Evolutionary conservation across 2,888 invertebrate genomes (phyloP), one percentile per base, ranked within the genome.

Genomic region (Ormyrus labotus): DNA sequence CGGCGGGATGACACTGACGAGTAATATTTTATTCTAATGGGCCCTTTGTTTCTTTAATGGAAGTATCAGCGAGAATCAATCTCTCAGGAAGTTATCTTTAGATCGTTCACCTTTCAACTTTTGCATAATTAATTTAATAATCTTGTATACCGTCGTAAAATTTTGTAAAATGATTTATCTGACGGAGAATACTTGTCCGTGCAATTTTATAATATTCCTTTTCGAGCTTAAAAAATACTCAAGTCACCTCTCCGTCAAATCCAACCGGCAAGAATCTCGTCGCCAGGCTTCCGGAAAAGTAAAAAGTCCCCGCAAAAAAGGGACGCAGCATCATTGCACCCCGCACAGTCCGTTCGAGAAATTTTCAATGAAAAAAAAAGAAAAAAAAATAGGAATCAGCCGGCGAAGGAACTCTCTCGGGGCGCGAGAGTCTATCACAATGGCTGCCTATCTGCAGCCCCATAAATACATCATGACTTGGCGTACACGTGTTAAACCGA

Each of bases 391-490:
- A 50, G 1, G 6, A 45, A 19, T 11, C 10, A 2, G 0, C 3
- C 2, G 34, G 10, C 2, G 48, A n/a, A 6, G 13, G 53, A 2
- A 4, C 34, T 34, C 34, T 34, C 34, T 34, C 34, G 34, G 63
- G 50, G 34, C 19, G 8, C 11, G 13, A 48, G 45, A 34, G 65
- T 55, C 1, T 70, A 70, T 70, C 61, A 70, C 74, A 74, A 70
- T 74, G 51, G 11, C 68, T 19, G 73, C 2, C 51, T 80, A 74
- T 80, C 74, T 51, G 48, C 34, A 65, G 53, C 58, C 48, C 65
- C 70, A 70, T 80, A 80, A 80, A 76, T 77, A 81, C 58, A 81
- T 68, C 80, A 67, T 64, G 76, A 72, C 63, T 68, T n/a, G 72
- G 63, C 72, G 45, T 67, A 73, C 76, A 81, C 72, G 76, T 77